Evolutionary conservation across 2,113 vertebrate species (phyloP), one percentile per base, ranked within the genome.

Genomic region (Calyptomena viridis): DNA sequence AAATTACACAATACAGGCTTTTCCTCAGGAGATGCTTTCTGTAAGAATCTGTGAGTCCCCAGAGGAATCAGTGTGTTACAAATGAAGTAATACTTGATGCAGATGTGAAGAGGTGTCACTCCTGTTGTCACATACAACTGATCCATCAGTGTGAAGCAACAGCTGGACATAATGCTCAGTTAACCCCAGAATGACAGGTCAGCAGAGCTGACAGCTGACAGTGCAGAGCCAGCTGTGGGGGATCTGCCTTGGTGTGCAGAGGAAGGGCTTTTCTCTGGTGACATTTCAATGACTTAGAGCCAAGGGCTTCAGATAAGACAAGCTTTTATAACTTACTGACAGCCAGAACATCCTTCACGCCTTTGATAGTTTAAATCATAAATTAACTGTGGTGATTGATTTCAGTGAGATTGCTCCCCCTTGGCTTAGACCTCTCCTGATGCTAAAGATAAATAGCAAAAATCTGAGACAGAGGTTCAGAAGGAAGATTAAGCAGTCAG

Each of bases 261-360:
- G 47, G 24, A 87, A 85, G 84, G 84, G 52, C 78, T 93, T 50
- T 91, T 76, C 81, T 90, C 28, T 84, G 55, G 55, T 96, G 79
- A 31, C 88, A 58, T 47, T 93, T 89, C 79, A 84, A 46, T 82
- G 78, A 27, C 35, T 89, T 63, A 25, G 73, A 94, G 76, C 44
- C 17, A 40, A 22, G 49, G n/a, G 49, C 62, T 75, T 94, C 69
- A 44, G 62, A 63, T 79, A 28, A 80, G 69, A 56, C 5, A 8
- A 69, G 37, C 56, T 80, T 93, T 75, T 79, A 42, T 52, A 73
- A 28, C 59, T 68, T 37, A 5, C 0, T 33, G 75, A 72, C 59
- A 93, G 84, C 86, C 82, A 31, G 69, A 59, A 30, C 0, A 1
- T 92, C 64, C 42, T 71, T 47, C 55, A 22, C 1, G 17, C 62